Base-by-base conservation (phyloP, 2,113 vertebrate genomes). In the Electrona antarctica region DNA sequence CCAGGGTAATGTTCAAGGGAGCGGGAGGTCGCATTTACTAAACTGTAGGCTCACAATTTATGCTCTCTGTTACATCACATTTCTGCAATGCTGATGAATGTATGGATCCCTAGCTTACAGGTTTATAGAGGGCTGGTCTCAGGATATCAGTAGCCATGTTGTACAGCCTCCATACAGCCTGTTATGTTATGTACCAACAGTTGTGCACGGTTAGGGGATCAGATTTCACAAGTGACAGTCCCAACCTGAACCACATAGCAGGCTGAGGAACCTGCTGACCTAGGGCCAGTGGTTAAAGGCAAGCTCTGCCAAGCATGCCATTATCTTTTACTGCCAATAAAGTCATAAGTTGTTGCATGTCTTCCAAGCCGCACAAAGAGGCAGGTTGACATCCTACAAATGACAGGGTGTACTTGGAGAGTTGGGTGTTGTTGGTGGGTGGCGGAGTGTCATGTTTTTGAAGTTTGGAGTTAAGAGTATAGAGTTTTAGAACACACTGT, bases 291-390 rank as follows among this genome's bases (percentile, higher is more conserved):
- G 60, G 51, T 80, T 67, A 65, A 69, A 72, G 65, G 33, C 76
- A 41, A 69, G 64, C 74, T 72, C 64, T 15, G 57, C 59, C 76
- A 82, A 77, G 71, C 71, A 82, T 84, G 78, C 83, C 66, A 87
- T 91, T 87, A 87, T 81, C 74, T 86, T 92, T 90, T 88, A 88
- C 76, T 83, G 82, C 76, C 85, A 86, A 87, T 87, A 81, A 87
- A 90, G 80, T 69, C 59, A 46, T 82, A 50, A 68, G 77, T 75
- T 74, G 55, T 69, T 81, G 78, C 62, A 51, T 73, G 64, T 75
- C 65, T 79, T 79, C 83, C 81, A 76, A 69, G 69, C 68, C 61
- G 69, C 54, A 73, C 68, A 73, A 79, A 78, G 72, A 61, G 15
- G 67, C 56, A 77, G 69, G 15, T 70, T 69, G 60, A 81, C 82